Percentiles rank a stretch among this genome's conserved stretches.
phyloP scores from a whole-genome alignment of 2,797 vertebrate genomes.

The Myoxocephalus aenaeus region DNA sequence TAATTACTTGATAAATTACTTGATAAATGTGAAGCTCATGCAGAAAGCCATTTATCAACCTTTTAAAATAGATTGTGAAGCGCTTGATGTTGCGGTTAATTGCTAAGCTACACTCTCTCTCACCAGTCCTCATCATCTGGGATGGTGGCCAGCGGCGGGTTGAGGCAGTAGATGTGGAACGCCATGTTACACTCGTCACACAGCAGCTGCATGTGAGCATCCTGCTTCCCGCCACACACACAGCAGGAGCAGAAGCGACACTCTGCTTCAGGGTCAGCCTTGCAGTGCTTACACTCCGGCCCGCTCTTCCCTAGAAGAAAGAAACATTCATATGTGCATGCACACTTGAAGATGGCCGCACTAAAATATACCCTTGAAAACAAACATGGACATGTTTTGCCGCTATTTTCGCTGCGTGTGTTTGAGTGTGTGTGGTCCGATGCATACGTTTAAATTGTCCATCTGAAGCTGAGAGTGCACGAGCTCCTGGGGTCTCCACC shows the following conservation, averaged over 20 bases:
- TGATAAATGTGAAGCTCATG: conserved; percentile 12
- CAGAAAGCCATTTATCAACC: conserved; percentile 33
- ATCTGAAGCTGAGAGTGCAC: conserved; percentile 90
- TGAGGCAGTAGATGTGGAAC: conserved; percentile 98
- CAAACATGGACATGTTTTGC: background rate
- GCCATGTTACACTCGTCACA: conserved; percentile 99
- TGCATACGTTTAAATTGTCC: conserved; percentile 96
- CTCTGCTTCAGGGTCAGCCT: conserved; percentile 93
- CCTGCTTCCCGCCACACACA: conserved; percentile 96
- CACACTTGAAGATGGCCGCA: background rate
- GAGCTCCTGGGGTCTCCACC: conserved; percentile 93
- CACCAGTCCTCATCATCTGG: conserved; percentile 99
- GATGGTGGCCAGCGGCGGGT: conserved; percentile 95
- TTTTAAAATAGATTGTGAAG: conserved; percentile 23
- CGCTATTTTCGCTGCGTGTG: background rate
- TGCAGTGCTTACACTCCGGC: conserved; percentile 98
- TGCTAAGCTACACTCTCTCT: conserved; percentile 14
- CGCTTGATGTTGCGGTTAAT: conserved; percentile 29
- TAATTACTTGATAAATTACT: conserved; percentile 42
- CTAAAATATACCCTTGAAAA: background rate
- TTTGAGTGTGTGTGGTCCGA: conserved; percentile 3
- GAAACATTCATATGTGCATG: background rate
- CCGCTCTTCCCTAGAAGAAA: conserved; percentile 92
- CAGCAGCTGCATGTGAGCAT: conserved; percentile 97
- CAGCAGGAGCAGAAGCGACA: conserved; percentile 97